Base-by-base conservation (phyloP, 2,113 vertebrate species). In the Ginglymostoma cirratum region DNA sequence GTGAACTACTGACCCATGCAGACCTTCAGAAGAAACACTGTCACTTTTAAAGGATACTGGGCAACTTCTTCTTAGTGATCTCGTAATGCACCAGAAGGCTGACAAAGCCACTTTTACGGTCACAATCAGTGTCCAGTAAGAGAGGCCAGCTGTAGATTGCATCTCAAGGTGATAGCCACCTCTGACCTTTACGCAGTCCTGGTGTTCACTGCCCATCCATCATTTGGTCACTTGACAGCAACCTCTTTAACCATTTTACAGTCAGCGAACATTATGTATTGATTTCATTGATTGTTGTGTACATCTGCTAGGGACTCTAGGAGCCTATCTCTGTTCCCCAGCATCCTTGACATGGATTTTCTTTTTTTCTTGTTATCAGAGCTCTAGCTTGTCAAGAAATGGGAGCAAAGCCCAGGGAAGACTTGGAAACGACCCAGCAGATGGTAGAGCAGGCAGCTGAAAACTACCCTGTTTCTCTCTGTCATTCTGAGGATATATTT, bases 101-200 rank as follows among this genome's bases (percentile, higher is more conserved):
- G 69, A 89, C 52, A 94, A 45, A 96, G 72, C 72, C 95, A 61
- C 86, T 95, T 95, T 96, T 48, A 34, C 8, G 34, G 69, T 80
- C 52, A 96, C 87, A 89, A 95, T 96, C 96, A 78, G 95, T 65
- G 83, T 30, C 85, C 24, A 4, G 67, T 34, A 6, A 42, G 2
- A 78, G 87, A 38, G 92, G 52, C 55, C 30, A 38, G 96, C 97
- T 96, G 96, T 96, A 97, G 97, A 97, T 97, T 96, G 97, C 97
- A 96, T 97, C 97, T 97, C 97, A 97, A 97, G 97, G 97, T 97
- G 97, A 97, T 93, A 95, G 97, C 96, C 97, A 97, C 97, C 97
- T 97, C 96, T 98, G 98, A 97, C 98, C 98, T 97, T 96, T 97
- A 96, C 96, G 96, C 96, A 96, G 95, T 96, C 96, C 30, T 8